These are phyloP conservation scores for Panzeria rudis DNA, from an alignment of 2,888 invertebrate genomes.

Conservation along the genomic window DNA sequence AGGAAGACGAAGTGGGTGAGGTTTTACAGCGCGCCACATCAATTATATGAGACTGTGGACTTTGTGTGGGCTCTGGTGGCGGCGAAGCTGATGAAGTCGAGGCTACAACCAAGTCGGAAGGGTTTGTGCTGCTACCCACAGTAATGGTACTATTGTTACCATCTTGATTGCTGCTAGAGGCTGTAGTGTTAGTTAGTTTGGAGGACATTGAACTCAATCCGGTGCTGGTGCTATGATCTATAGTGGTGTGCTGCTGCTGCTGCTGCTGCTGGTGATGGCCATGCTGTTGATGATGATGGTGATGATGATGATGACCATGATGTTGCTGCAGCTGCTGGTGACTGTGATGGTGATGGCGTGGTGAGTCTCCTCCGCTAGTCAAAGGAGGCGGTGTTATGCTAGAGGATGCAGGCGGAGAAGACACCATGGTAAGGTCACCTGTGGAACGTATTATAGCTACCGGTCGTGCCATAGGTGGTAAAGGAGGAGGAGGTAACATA, in stretches of 20 bases:
- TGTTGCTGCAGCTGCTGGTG: conserved; percentile 61
- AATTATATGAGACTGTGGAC: conserved; percentile 76
- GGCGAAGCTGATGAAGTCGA: conserved; percentile 66
- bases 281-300: conserved; percentile 77
- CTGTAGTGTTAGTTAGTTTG: conserved; percentile 63
- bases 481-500: conserved; percentile 97
- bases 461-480: conserved; percentile 97
- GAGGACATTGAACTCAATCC: conserved; percentile 66
- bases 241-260: conserved; percentile 70
- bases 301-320: conserved; percentile 62
- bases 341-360: conserved; percentile 63
- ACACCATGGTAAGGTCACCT: conserved; percentile 86
- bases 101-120: conserved; percentile 72
- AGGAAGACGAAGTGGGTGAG: conserved; percentile 64
- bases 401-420: conserved; percentile 87
- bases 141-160: conserved; percentile 64
- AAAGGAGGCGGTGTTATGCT: conserved; percentile 65
- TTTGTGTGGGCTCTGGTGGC: conserved; percentile 77
- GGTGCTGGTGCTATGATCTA: conserved; percentile 68
- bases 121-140: conserved; percentile 73
- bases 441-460: conserved; percentile 98
- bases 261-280: conserved; percentile 69
- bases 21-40: conserved; percentile 76
- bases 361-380: conserved; percentile 73
- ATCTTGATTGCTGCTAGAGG: conserved; percentile 60